A percentile compares a stretch with the other conserved stretches of the same genome.
phyloP scores from a whole-genome alignment of 1,140 invertebrate species.

The Heliconius nattereri region DNA sequence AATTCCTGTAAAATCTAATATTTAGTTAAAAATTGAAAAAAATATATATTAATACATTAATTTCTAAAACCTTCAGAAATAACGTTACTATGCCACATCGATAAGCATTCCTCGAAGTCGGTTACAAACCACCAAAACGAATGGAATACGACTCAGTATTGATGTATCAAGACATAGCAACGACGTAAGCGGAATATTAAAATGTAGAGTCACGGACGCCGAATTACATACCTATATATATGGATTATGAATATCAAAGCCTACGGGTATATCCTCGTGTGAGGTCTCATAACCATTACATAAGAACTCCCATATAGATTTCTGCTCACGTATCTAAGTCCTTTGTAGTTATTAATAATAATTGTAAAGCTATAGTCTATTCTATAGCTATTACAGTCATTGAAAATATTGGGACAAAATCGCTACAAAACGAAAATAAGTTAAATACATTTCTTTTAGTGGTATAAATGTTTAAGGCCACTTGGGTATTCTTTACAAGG shows the following conservation, averaged over 20 bases:
- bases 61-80: neutral
- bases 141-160: constrained; percentile 40
- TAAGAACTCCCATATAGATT: neutral
- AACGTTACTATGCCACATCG: neutral
- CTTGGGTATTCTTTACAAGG: constrained; percentile 14
- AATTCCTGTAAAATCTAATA: no score
- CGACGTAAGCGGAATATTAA: constrained; percentile 57
- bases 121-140: constrained; percentile 22
- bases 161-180: constrained; percentile 72
- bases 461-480: constrained; percentile 11
- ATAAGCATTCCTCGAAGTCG: constrained; percentile 8
- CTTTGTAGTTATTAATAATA: neutral
- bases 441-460: constrained; percentile 7
- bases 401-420: neutral
- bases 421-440: neutral
- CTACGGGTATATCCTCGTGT: constrained; percentile 10
- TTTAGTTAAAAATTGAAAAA: no score
- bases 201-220: constrained; percentile 61
- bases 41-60: no score
- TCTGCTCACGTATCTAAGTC: neutral
- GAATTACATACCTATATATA: constrained; percentile 28
- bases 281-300: constrained; percentile 8
- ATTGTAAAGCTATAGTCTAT: neutral
- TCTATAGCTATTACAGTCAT: neutral
- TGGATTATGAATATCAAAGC: neutral